Base-by-base conservation (phyloP, 2,888 invertebrate species). In the Eupithecia inturbata region DNA sequence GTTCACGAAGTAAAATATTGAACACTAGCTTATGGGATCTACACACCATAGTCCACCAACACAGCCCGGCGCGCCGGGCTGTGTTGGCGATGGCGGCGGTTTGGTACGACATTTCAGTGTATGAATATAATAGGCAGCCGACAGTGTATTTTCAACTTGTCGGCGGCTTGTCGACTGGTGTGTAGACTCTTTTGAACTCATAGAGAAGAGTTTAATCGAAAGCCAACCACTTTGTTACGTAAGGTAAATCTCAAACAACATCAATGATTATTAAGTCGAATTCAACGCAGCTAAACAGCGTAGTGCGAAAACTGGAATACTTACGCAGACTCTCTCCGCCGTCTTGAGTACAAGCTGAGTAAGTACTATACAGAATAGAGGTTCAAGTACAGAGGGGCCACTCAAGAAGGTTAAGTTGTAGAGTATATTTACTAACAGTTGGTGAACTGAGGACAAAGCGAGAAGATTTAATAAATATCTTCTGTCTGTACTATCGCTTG, bases 401-500 rank as follows among this genome's bases (percentile, higher is more conserved):
- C 80, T 78, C 74, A 69, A 78, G 73, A 76, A 71, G 79, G 78
- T 79, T 79, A 78, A 78, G 78, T 41, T 71, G 36, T n/a, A 76
- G 0, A 78, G 76, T 75, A 78, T 82, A 79, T 83, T 82, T 78
- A 77, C 78, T 76, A 82, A 78, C 79, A 77, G 73, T 68, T 22
- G 60, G 71, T 60, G 75, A 78, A 75, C 75, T 68, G 75, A 33
- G 31, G 67, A 68, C 70, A 70, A 70, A 70, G 57, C 57, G 28
- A n/a, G 26, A 62, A 62, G 39, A 26, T 60, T 62, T 45, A 63
- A 41, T 66, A 41, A 53, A 70, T 53, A 70, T 26, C 2, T 33
- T n/a, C 19, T 53, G 49, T 70, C 26, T 33, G 26, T 1, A 22
- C 36, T 62, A 66, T 67, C 28, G 60, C 67, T 45, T 62, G 71